phyloP scores from a whole-genome alignment of 2,113 vertebrate genomes.

The Saccopteryx bilineata region DNA sequence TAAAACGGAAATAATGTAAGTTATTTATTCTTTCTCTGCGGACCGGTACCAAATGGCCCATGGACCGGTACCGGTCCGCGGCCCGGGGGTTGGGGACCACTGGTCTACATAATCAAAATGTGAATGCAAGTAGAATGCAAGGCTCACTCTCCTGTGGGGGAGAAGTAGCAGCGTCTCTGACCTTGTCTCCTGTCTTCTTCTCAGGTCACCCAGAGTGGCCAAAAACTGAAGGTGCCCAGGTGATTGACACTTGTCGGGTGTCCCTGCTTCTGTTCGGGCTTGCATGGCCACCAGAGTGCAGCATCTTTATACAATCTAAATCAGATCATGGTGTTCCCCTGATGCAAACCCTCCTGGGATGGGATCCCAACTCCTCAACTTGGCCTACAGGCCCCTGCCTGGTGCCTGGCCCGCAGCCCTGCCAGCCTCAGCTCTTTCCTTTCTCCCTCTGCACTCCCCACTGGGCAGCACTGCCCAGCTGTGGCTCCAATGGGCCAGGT shows the following conservation, averaged over 20 bases:
- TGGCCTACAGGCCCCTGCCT: not conserved
- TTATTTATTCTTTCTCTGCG: no score
- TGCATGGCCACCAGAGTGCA: accelerated
- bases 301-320: not conserved
- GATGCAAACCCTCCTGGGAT: not conserved
- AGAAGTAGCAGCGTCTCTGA: not conserved
- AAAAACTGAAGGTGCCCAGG: not conserved
- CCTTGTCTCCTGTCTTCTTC: not conserved
- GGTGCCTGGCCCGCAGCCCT: not conserved
- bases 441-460: not conserved
- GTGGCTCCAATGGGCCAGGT: not conserved
- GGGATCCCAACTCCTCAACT: not conserved
- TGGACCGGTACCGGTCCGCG: no score
- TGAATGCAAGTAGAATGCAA: not conserved
- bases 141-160: not conserved
- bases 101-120: not conserved
- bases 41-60: no score
- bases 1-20: no score
- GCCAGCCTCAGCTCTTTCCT: not conserved
- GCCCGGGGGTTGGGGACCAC: no score
- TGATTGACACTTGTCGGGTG: not conserved
- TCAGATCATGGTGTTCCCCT: not conserved
- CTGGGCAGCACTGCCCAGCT: not conserved
- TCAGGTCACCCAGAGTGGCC: not conserved
- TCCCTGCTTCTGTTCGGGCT: not conserved